These are phyloP conservation scores for Xenopus petersii DNA, from an alignment of 2,797 vertebrate species.

Conservation along the genomic window DNA sequence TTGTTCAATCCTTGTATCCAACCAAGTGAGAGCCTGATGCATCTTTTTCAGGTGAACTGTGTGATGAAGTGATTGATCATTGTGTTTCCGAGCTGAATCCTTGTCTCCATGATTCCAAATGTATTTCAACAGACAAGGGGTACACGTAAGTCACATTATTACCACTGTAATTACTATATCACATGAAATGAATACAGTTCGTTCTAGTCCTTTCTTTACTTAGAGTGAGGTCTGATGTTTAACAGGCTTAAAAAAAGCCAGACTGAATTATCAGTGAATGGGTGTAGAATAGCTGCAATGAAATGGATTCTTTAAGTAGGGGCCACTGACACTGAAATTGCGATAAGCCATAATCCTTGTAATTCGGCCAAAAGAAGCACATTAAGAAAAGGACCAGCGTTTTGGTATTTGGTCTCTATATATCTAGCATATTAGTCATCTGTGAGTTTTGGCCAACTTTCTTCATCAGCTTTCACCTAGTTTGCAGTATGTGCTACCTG, in stretches of 20 bases:
- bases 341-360: no score
- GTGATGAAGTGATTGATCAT: constrained; percentile 87
- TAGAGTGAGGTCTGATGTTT: no score
- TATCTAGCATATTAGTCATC: neutral
- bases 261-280: no score
- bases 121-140: constrained; percentile 75
- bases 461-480: constrained; percentile 14
- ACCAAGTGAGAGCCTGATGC: no score
- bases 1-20: no score
- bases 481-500: constrained; percentile 15
- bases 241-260: no score
- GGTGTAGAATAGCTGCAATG: no score
- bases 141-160: constrained; percentile 74
- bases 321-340: no score
- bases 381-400: neutral
- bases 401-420: neutral
- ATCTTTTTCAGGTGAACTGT: constrained; percentile 80
- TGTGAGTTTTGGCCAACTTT: neutral
- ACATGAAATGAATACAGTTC: no score
- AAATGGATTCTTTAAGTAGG: no score
- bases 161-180: no score
- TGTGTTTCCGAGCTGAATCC: constrained; percentile 84
- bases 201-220: no score
- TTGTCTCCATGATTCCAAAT: constrained; percentile 92
- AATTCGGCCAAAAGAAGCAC: constrained; percentile 9